Evolutionary conservation across 2,113 vertebrate species (phyloP).

Genomic region (Sardina pilchardus): DNA sequence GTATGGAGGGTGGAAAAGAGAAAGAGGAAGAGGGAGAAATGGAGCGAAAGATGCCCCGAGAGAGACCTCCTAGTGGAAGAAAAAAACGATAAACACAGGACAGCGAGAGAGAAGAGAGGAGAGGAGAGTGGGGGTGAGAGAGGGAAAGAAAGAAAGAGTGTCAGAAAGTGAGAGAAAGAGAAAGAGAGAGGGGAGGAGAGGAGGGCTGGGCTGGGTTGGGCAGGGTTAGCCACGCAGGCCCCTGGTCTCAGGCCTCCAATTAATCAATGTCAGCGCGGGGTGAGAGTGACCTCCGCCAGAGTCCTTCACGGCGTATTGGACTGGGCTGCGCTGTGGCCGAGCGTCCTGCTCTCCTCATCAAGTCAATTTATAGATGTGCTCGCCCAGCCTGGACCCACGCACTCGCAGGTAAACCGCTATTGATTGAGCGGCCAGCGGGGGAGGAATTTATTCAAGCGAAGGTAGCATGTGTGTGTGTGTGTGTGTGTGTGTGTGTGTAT

Average conservation of each 20-base stretch:
- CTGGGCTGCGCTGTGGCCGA: conserved; percentile 15
- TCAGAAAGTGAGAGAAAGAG: background rate
- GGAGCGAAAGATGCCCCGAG: background rate
- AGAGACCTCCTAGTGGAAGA: no score
- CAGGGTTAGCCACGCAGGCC: background rate
- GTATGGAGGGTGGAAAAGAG: background rate
- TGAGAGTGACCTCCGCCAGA: background rate
- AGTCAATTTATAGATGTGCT: conserved; percentile 2
- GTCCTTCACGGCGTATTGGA: background rate
- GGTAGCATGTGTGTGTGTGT: background rate
- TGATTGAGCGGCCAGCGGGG: background rate
- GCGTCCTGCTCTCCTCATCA: background rate
- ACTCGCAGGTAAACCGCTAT: background rate
- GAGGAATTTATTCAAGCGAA: background rate
- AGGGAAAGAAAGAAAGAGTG: background rate
- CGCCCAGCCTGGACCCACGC: background rate
- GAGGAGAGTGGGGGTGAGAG: background rate
- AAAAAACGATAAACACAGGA: background rate
- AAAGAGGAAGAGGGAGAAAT: background rate
- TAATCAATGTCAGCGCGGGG: background rate
- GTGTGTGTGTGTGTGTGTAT: no score
- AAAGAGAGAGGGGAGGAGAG: background rate
- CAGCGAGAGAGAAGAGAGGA: background rate
- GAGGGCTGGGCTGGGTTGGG: background rate
- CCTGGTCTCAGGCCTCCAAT: background rate